phyloP scores from a whole-genome alignment of 2,113 vertebrate genomes.

The Syngnathus scovelli region DNA sequence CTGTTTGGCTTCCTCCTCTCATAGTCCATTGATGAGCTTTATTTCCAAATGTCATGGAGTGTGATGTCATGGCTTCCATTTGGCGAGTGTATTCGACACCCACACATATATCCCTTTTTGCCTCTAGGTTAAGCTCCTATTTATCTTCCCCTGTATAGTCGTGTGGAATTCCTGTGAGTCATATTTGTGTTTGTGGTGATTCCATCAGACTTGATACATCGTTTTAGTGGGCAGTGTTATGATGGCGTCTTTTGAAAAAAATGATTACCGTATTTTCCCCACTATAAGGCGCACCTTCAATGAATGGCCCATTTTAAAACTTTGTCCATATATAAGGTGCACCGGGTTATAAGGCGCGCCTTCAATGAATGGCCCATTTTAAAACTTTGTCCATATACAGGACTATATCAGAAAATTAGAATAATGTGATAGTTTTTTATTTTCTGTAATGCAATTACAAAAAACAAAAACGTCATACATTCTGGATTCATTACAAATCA shows the following conservation, averaged over 20 bases:
- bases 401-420: too few relatives aligned
- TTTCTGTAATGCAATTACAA: too few relatives aligned
- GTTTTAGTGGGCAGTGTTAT: neutral
- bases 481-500: too few relatives aligned
- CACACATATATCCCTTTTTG: neutral
- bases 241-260: neutral
- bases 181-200: neutral
- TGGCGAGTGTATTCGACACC: neutral
- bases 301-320: too few relatives aligned
- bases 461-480: too few relatives aligned
- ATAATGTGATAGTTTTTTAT: too few relatives aligned
- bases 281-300: too few relatives aligned
- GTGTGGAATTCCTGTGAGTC: neutral
- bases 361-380: too few relatives aligned
- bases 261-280: too few relatives aligned
- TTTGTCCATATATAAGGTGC: too few relatives aligned
- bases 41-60: neutral
- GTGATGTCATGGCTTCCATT: neutral
- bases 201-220: neutral
- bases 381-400: too few relatives aligned
- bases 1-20: neutral
- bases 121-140: neutral
- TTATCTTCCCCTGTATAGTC: neutral
- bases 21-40: neutral
- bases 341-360: too few relatives aligned